These are phyloP conservation scores for Triplophysa bombifrons DNA, from an alignment of 2,797 vertebrate genomes.

Conservation along the genomic window DNA sequence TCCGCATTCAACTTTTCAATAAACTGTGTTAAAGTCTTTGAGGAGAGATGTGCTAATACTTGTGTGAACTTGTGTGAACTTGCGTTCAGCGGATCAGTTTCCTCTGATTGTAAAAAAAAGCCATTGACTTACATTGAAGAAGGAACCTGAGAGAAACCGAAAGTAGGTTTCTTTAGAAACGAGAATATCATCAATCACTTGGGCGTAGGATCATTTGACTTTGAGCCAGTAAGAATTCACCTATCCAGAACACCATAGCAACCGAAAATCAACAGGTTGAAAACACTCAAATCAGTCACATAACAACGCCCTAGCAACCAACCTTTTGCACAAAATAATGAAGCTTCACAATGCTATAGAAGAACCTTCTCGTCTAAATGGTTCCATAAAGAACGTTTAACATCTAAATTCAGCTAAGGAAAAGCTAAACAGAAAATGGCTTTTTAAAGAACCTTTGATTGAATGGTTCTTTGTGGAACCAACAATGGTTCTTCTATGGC, in stretches of 20 bases:
- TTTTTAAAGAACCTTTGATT: too few relatives aligned
- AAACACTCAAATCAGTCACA: background rate
- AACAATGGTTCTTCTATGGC: too few relatives aligned
- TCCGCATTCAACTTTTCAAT: background rate
- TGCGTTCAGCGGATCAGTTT: background rate
- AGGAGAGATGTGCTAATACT: background rate
- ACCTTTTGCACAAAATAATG: background rate
- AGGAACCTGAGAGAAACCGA: background rate
- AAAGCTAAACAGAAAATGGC: too few relatives aligned
- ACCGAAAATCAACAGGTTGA: background rate
- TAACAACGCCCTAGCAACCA: background rate
- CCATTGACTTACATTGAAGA: background rate
- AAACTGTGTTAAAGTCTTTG: too few relatives aligned
- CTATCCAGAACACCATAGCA: background rate
- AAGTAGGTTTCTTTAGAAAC: background rate
- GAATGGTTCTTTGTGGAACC: too few relatives aligned
- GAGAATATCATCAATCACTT: background rate
- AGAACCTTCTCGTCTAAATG: too few relatives aligned
- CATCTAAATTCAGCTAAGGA: too few relatives aligned
- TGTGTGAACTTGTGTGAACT: background rate
- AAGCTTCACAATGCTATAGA: too few relatives aligned
- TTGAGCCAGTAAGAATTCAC: background rate
- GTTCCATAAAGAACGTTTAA: too few relatives aligned
- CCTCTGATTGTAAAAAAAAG: background rate
- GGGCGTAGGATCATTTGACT: background rate